Base-by-base conservation (phyloP, 1,140 invertebrate genomes). In the Drosophila pachea region DNA sequence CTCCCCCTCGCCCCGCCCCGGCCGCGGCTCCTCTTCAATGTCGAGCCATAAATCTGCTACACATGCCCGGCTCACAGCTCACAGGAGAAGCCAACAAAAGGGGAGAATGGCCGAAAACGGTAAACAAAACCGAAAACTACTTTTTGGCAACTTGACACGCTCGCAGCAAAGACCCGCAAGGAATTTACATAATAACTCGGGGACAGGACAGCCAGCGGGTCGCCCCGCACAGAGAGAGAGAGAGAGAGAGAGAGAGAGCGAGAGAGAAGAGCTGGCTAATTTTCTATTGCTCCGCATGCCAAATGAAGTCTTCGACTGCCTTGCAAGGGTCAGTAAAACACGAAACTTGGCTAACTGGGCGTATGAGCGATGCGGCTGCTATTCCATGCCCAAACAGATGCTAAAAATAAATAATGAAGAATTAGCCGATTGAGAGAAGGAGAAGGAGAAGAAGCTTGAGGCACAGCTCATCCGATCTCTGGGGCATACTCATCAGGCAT, bases 21-120 rank as follows among this genome's bases (percentile, higher is more conserved):
- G n/a, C 42, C 73, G 58, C 43, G 55, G 48, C 62, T 60, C 69
- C 73, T 70, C 74, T 86, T 86, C 48, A 74, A 59, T 71, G 62
- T 48, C 54, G 71, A 62, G 70, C 70, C 73, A 81, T 76, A 84
- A 84, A 84, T 86, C 69, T 68, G 74, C 47, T 76, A 68, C 76
- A 68, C 73, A 79, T 74, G 66, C 62, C 62, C 14, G 54, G 72
- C 48, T 54, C 64, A 45, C 55, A 40, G 52, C 31, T 40, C 58
- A 58, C n/a, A n/a, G n/a, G n/a, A 42, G 60, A 59, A 62, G 42
- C 48, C 33, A 60, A 53, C 59, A 47, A 58, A 49, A 71, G 71
- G 45, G 68, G 49, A 35, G 58, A 64, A 63, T 32, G 40, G 49
- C 49, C 67, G 49, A 35, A 64, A 64, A 69, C 36, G 40, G 49